A percentile compares a stretch with the other conserved stretches of the same genome.
These are phyloP conservation scores for Steatocranus sp. DNA, from an alignment of 2,797 vertebrate genomes.

Conservation along the genomic window DNA sequence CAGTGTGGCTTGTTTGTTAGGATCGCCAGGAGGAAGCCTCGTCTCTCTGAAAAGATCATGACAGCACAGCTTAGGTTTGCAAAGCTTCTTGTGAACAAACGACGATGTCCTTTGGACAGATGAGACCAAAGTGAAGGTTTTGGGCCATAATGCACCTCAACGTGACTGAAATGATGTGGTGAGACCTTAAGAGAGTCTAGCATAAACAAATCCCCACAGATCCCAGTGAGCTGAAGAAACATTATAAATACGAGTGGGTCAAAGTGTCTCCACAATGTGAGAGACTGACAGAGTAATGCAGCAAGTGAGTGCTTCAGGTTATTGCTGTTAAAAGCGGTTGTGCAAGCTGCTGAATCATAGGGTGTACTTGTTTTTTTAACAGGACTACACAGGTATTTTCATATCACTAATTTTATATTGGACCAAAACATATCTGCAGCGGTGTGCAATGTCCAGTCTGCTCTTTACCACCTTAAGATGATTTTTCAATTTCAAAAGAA, in stretches of 20 bases:
- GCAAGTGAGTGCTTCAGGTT: neutral
- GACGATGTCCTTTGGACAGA: neutral
- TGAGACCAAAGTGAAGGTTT: neutral
- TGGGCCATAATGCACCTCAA: neutral
- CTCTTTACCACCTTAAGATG: rapidly evolving
- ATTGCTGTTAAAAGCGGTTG: neutral
- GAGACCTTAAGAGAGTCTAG: neutral
- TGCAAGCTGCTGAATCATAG: neutral
- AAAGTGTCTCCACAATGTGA: neutral
- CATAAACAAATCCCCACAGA: neutral
- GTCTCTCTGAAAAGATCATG: too few relatives aligned
- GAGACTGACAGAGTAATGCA: neutral
- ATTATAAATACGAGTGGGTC: neutral
- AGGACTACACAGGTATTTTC: neutral
- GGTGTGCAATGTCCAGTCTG: neutral
- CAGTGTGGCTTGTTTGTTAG: neutral
- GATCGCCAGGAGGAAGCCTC: neutral
- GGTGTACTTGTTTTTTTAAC: neutral
- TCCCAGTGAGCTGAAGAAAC: neutral
- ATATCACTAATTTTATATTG: neutral
- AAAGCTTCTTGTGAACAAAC: neutral
- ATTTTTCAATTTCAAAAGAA: neutral
- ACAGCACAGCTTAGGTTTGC: neutral
- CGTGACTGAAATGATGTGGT: neutral
- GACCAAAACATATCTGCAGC: neutral